Percentiles rank a stretch among this genome's conserved stretches.
Conservation (phyloP, 2,797 vertebrate genomes). For the Coccyzus lansbergi region DNA sequence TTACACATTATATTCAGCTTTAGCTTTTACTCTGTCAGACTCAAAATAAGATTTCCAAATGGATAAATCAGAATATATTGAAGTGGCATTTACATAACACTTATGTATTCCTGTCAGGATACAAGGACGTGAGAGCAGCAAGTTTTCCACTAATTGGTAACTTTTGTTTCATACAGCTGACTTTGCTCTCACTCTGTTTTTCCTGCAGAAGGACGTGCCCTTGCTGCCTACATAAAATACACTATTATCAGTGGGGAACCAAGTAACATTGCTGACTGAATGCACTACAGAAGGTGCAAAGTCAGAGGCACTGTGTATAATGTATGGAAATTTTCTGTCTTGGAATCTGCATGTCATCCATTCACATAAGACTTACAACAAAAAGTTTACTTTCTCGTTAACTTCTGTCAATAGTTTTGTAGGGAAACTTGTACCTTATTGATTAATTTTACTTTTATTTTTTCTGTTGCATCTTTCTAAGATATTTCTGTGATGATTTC, state of each 20-base stretch:
- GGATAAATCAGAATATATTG: background rate
- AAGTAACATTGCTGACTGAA: background rate
- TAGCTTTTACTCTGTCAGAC: background rate
- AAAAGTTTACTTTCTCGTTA: background rate
- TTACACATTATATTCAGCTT: background rate
- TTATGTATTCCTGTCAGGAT: background rate
- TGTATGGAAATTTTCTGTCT: background rate
- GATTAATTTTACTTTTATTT: background rate
- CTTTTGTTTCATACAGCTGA: background rate
- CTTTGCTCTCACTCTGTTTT: background rate
- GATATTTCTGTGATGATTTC: background rate
- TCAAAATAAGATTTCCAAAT: background rate
- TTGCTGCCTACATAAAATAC: background rate
- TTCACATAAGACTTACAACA: background rate
- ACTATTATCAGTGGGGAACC: background rate
- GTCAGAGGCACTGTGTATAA: background rate
- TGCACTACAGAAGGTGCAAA: background rate
- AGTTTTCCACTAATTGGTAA: background rate
- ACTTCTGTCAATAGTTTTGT: background rate
- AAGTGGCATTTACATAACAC: background rate
- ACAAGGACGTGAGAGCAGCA: background rate
- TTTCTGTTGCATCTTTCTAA: background rate
- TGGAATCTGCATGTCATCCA: background rate
- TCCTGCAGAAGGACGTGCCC: background rate
- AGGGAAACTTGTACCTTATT: background rate